These are phyloP conservation scores for Callorhinus ursinus DNA, from an alignment of 2,113 vertebrate genomes.

Conservation along the genomic window DNA sequence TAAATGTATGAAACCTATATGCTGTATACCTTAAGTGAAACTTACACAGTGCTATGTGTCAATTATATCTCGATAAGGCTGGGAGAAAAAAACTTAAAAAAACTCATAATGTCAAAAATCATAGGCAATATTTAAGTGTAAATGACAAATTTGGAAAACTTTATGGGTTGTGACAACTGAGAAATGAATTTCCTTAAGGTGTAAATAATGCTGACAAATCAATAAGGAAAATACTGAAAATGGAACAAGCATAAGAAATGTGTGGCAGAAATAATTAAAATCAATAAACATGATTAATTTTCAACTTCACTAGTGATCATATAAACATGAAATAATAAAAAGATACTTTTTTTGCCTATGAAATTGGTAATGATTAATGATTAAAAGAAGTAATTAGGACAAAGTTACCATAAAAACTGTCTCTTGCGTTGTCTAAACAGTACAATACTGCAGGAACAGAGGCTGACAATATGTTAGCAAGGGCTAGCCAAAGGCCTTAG, in stretches of 20 bases:
- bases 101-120: neutral
- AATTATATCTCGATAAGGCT: neutral
- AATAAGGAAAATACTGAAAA: conserved; percentile 14
- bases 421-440: neutral
- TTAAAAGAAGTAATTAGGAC: neutral
- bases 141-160: neutral
- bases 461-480: neutral
- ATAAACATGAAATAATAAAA: neutral
- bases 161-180: neutral
- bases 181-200: conserved; percentile 8
- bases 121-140: neutral
- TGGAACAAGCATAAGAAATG: neutral
- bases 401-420: neutral
- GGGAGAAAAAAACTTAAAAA: neutral
- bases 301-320: neutral
- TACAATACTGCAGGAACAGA: neutral
- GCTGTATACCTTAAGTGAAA: neutral
- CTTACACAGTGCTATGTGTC: neutral
- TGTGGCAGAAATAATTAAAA: conserved; percentile 16
- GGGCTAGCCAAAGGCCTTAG: neutral
- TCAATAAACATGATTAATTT: conserved; percentile 12
- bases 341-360: neutral
- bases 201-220: neutral
- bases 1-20: neutral
- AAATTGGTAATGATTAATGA: conserved; percentile 18